Conservation (phyloP, 2,113 vertebrate species). For the Rostratula benghalensis region DNA sequence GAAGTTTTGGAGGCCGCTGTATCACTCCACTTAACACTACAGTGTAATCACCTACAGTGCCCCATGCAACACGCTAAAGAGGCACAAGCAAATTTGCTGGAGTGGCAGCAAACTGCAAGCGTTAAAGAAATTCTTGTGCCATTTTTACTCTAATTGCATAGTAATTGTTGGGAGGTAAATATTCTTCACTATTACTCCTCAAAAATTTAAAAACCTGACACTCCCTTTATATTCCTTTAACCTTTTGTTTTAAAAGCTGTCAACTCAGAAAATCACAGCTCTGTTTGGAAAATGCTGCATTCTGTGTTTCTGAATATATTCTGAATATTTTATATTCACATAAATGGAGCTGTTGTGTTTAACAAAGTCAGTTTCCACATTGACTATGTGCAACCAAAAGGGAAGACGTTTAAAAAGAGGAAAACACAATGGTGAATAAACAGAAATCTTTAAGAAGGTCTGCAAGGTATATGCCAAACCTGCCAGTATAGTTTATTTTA, state of each 20-base stretch:
- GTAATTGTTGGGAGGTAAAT: background rate
- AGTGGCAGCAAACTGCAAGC: background rate
- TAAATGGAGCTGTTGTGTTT: background rate
- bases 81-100: background rate
- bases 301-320: background rate
- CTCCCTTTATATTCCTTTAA: background rate
- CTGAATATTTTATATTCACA: too few species aligned
- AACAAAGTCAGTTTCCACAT: background rate
- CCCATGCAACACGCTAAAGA: background rate
- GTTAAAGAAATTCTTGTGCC: background rate
- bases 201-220: background rate
- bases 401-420: background rate
- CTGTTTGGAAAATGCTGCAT: background rate
- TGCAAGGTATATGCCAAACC: background rate
- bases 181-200: background rate
- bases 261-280: background rate
- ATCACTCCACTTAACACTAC: background rate
- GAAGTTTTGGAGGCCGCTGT: background rate
- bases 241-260: background rate
- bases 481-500: background rate
- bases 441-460: background rate
- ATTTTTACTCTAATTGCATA: background rate
- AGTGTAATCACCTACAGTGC: background rate
- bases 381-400: background rate
- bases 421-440: background rate